Conservation (phyloP, 2,888 invertebrate species). For the Chalcis sispes region DNA sequence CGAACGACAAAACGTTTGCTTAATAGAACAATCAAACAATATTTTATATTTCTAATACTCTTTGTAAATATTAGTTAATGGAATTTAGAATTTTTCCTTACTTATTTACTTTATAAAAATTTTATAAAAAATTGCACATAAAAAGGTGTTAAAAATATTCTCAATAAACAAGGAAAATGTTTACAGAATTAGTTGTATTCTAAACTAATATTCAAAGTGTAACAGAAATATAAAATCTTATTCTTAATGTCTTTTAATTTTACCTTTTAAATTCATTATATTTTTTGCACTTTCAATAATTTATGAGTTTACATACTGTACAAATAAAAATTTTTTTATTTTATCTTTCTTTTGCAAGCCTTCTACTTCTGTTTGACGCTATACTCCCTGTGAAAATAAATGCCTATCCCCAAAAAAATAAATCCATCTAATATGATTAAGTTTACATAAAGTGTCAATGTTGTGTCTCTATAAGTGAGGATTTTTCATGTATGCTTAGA, state of each 20-base stretch:
- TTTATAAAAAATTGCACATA: slow-evolving; percentile 10
- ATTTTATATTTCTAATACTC: slow-evolving; percentile 1
- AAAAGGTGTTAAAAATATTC: background rate
- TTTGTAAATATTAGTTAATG: slow-evolving; percentile 14
- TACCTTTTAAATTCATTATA: too few relatives aligned
- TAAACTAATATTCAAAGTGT: too few relatives aligned
- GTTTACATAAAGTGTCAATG: slow-evolving; percentile 5
- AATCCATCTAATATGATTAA: slow-evolving; percentile 13
- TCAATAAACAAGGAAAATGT: too few relatives aligned
- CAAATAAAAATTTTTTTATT: slow-evolving; percentile 4
- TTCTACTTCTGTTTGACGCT: too few relatives aligned
- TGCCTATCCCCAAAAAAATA: slow-evolving; percentile 3
- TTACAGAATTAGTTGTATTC: too few relatives aligned
- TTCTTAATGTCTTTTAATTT: too few relatives aligned
- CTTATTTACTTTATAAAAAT: slow-evolving; percentile 14
- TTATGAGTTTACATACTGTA: background rate
- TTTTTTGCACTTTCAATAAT: background rate
- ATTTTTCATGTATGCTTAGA: slow-evolving; percentile 1
- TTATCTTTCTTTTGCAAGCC: background rate
- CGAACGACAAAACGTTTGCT: slow-evolving; percentile 16
- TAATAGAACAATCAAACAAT: slow-evolving; percentile 5
- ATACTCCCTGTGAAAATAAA: background rate
- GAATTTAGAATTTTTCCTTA: background rate
- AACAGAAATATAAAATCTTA: too few relatives aligned
- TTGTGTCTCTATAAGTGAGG: slow-evolving; percentile 14